Base-by-base conservation (phyloP, 1,140 invertebrate genomes). In the Penaeus vannamei region DNA sequence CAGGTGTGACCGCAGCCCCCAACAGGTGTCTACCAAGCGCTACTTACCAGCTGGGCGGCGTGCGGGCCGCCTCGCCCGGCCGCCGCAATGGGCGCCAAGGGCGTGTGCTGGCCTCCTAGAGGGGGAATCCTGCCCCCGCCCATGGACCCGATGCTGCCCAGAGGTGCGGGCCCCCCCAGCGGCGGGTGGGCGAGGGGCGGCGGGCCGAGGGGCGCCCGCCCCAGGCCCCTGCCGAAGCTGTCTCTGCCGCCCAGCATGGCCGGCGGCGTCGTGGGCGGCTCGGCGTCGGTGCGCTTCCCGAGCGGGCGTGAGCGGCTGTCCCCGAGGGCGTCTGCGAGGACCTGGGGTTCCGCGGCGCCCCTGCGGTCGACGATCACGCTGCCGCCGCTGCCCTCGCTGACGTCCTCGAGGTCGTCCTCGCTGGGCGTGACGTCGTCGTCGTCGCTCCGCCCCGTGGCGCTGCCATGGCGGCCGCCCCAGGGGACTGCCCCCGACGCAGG, bases 31-130 rank as follows among this genome's bases (percentile, higher is more conserved):
- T 53, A 10, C 8, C 53, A 53, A 17, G 53, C 10, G 53, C 53
- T 17, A 89, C 87, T 89, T 61, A 89, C 87, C 82, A 89, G 72
- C 23, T 89, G 81, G 32, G 86, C 2, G 17, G 17, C 53, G 53
- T 53, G 53, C 10, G 59, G 66, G 32, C 83, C 83, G 23, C 59
- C 69, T 66, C 76, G 77, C 26, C 53, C 84, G 36, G 87, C 87
- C 22, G 87, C 69, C n/a, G 87, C 87, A 32, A 89, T 89, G 26
- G 87, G 87, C 29, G 72, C 87, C 36, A 89, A n/a, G 77, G 87
- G 87, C 62, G 87, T 89, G 20, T 84, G 23, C 8, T 85, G 87
- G n/a, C 87, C 87, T 26, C 87, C 87, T 8, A 89, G 20, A 20
- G 87, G 87, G 29, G 87, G 87, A 23, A 89, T 81, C 42, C 60